Conservation (phyloP, 2,888 invertebrate genomes). For the Blastobasis lacticolella region DNA sequence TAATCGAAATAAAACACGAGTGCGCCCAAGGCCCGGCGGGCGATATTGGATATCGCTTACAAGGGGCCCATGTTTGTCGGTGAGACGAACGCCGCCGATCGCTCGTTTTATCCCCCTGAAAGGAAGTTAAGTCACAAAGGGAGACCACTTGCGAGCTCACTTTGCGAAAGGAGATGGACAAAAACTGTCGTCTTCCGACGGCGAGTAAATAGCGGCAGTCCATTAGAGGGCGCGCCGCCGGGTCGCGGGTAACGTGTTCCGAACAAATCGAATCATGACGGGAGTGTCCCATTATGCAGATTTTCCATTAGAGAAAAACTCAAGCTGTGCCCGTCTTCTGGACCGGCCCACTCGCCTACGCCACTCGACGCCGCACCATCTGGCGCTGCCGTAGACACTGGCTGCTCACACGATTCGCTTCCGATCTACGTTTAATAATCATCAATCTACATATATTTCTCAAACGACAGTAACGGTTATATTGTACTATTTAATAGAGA, state of each 20-base stretch:
- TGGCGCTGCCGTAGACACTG: constrained; percentile 14
- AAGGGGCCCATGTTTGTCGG: constrained; percentile 40
- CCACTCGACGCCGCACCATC: constrained; percentile 5
- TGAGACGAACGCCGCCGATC: constrained; percentile 30
- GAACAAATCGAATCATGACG: constrained; percentile 59
- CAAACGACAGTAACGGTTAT: neutral
- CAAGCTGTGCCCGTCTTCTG: constrained; percentile 25
- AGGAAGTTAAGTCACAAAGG: constrained; percentile 42
- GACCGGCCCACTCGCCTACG: constrained; percentile 15
- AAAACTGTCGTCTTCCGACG: constrained; percentile 42
- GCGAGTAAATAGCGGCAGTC: constrained; percentile 46
- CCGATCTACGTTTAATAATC: neutral
- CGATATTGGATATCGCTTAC: constrained; percentile 59
- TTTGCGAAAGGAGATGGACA: constrained; percentile 40
- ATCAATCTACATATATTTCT: neutral
- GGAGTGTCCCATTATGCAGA: constrained; percentile 62
- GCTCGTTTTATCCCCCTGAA: constrained; percentile 38
- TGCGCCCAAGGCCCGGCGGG: constrained; percentile 29
- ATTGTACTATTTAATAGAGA: too few relatives aligned
- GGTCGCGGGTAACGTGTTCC: constrained; percentile 40
- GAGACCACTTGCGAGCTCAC: constrained; percentile 32
- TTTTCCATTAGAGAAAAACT: constrained; percentile 65
- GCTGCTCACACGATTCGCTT: constrained; percentile 9
- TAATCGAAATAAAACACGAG: constrained; percentile 40
- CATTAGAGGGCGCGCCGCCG: constrained; percentile 40